Evolutionary conservation across 2,113 vertebrate genomes (phyloP).

Genomic region (Rhea americana): DNA sequence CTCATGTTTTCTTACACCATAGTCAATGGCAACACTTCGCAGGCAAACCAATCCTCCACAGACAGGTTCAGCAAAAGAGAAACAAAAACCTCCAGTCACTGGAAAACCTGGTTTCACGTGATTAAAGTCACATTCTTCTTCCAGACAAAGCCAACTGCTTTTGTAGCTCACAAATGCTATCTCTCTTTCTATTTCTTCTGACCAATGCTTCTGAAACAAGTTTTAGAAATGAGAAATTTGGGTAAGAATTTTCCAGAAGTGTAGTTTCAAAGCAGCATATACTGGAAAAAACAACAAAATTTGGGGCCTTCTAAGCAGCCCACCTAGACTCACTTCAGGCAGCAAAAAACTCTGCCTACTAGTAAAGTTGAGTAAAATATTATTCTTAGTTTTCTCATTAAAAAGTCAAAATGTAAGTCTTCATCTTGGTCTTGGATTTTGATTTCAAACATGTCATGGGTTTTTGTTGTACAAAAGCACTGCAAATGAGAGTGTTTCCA

Average conservation of each 20-base stretch:
- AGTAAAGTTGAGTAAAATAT: neutral
- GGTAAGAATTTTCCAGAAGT: neutral
- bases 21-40: accelerated
- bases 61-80: accelerated
- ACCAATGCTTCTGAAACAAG: neutral
- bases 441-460: neutral
- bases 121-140: neutral
- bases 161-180: neutral
- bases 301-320: neutral
- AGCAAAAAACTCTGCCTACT: neutral
- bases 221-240: neutral
- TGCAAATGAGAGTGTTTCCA: neutral
- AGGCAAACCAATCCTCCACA: neutral
- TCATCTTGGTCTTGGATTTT: neutral
- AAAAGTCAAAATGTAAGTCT: neutral
- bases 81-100: neutral
- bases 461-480: neutral
- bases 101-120: neutral
- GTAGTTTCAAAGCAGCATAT: neutral
- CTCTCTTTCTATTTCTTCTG: neutral
- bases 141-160: neutral
- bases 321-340: neutral
- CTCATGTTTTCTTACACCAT: neutral
- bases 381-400: neutral
- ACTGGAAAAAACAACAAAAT: neutral